Evolutionary conservation across 2,797 vertebrate genomes (phyloP).

Genomic region (Sciaenops ocellatus): DNA sequence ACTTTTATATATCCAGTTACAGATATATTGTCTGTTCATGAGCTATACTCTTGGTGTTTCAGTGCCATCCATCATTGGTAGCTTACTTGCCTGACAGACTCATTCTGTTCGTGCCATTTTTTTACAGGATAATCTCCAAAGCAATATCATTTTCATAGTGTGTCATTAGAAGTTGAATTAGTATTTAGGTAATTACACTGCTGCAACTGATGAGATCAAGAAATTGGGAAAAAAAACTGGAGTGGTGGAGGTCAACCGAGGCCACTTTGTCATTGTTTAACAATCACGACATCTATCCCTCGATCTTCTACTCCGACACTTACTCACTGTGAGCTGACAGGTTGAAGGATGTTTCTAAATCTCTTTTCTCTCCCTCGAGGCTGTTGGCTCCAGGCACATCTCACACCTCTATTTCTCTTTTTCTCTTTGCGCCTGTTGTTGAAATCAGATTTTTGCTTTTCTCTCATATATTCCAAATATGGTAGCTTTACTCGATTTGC

Average conservation of each 20-base stretch:
- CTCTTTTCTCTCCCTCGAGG: conserved; percentile 40
- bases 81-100: conserved; percentile 50
- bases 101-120: conserved; percentile 55
- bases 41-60: conserved; percentile 10
- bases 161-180: conserved; percentile 34
- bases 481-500: neutral
- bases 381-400: conserved; percentile 44
- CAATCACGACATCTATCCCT: conserved; percentile 41
- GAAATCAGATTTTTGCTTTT: conserved; percentile 29
- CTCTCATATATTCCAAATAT: neutral
- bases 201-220: conserved; percentile 39
- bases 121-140: conserved; percentile 55
- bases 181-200: conserved; percentile 27
- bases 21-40: conserved; percentile 5
- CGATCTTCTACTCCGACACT: conserved; percentile 37
- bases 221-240: conserved; percentile 1
- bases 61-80: conserved; percentile 34
- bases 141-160: conserved; percentile 52
- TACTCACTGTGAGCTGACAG: conserved; percentile 61
- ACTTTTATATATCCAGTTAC: conserved; percentile 18
- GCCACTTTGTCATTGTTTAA: conserved; percentile 44
- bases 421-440: conserved; percentile 10
- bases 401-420: conserved; percentile 34
- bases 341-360: conserved; percentile 73
- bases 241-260: conserved; percentile 35